Base-by-base conservation (phyloP, 2,113 vertebrate genomes). In the Neolamprologus ventralis region DNA sequence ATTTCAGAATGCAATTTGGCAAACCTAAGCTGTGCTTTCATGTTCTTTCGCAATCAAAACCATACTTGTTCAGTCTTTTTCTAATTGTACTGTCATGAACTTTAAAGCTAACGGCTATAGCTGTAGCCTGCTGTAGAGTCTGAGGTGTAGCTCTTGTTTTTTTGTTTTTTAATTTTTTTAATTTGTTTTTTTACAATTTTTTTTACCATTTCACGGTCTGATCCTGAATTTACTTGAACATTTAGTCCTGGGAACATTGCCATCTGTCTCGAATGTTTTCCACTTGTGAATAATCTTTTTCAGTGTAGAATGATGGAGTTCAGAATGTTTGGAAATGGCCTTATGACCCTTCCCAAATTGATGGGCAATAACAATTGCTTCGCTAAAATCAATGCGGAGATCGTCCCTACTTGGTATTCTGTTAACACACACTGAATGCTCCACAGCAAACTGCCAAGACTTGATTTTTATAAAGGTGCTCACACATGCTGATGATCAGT, bases 161-260 rank as follows among this genome's bases (percentile, higher is more conserved):
- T 23, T 6, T 14, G 13, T 2, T 10, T 26, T 16, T 23, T 1
- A 1, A 1, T 9, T 31, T 60, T 58, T 6, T 4, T 0, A 17
- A 6, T 60, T 58, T 4, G 2, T 4, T 42, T 71, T 71, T 45
- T 26, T 17, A 9, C 37, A 73, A 45, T 73, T 73, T 73, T 5
- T 26, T 9, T 17, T 14, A 45, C 37, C 68, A 11, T 45, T 73
- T 45, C 14, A 73, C 26, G 8, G 1, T 73, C 68, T 73, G 14
- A 17, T 26, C 40, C 35, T 0, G 0, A 73, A 47, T 73, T 45
- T 73, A 9, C 21, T 42, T 21, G 40, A 45, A 73, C 40, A 28
- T 73, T 26, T 26, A 47, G 21, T 73, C 14, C 40, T 17, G 68
- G 40, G 40, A 45, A 73, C 37, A 73, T 73, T 7, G 40, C 5